Evolutionary conservation across 1,140 invertebrate species (phyloP), one percentile per base, ranked within the genome.

Genomic region (Cyclargus thomasi): DNA sequence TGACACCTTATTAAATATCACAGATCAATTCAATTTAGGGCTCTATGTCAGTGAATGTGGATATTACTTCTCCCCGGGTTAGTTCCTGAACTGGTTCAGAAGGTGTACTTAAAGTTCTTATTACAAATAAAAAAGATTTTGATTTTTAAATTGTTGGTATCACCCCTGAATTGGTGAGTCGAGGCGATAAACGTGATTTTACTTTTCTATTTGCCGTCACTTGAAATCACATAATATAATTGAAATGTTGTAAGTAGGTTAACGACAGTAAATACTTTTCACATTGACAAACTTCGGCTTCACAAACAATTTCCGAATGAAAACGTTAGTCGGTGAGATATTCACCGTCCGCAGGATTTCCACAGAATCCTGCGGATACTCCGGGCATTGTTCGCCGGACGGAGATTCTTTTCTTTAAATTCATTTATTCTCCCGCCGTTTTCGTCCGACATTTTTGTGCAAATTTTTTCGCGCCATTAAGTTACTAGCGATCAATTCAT

Each of bases 391-490:
- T 18, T 64, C 53, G 59, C 39, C 64, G 62, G 57, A 68, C 64
- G 68, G 62, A 74, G 63, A 67, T 57, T 62, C 68, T 65, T 74
- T 74, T 66, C 68, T 68, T 71, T 65, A 67, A 74, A 71, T 64
- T 69, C 67, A 71, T 74, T 71, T 69, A 47, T 62, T 57, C 62
- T 4, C 10, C 10, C 10, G 20, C 53, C 29, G n/a, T 65, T 53
- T 65, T 23, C 18, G 22, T 66, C 53, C 23, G 23, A 55, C 53
- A 23, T 35, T 65, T 55, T 66, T 66, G 22, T 29, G 64, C 23
- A 23, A 59, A 57, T 65, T 35, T 35, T 35, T 57, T 55, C 10
- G 10, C 39, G 39, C 39, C 39, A 47, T 47, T 47, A 47, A 47
- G 39, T 16, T 47, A 47, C 0, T 47, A 47, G 39, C 17, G 21